Evolutionary conservation across 2,888 invertebrate species (phyloP).

Genomic region (Thyatira batis): DNA sequence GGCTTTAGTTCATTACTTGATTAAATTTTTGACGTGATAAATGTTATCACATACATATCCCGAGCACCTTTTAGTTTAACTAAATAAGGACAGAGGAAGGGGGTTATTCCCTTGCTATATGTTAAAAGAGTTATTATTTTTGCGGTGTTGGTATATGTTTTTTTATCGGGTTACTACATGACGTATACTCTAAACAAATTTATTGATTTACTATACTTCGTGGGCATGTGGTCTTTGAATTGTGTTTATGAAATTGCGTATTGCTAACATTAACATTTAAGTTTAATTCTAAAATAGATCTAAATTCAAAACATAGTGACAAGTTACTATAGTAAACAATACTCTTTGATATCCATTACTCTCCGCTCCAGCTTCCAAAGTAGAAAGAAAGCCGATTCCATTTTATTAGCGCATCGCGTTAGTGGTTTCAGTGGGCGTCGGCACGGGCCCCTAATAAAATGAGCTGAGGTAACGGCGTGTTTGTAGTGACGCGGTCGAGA

Average conservation of each 20-base stretch:
- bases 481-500: slow-evolving; percentile 69
- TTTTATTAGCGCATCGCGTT: slow-evolving; percentile 60
- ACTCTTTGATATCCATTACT: slow-evolving; percentile 26
- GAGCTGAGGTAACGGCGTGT: slow-evolving; percentile 76
- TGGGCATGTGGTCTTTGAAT: no score
- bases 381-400: slow-evolving; percentile 48
- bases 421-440: slow-evolving; percentile 46
- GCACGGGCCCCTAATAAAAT: slow-evolving; percentile 74
- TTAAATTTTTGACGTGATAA: slow-evolving; percentile 8
- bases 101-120: no score
- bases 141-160: no score
- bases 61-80: not conserved
- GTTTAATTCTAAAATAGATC: no score
- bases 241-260: no score
- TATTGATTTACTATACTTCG: no score
- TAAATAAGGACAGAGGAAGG: not conserved
- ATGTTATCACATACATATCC: not conserved
- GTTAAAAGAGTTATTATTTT: no score
- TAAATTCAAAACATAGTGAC: no score
- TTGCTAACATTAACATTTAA: no score
- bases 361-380: slow-evolving; percentile 26
- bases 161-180: no score
- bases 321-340: slow-evolving; percentile 2
- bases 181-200: no score
- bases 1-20: slow-evolving; percentile 16